These are phyloP conservation scores for Drosophila subquinaria DNA, from an alignment of 2,888 invertebrate genomes.

Conservation along the genomic window DNA sequence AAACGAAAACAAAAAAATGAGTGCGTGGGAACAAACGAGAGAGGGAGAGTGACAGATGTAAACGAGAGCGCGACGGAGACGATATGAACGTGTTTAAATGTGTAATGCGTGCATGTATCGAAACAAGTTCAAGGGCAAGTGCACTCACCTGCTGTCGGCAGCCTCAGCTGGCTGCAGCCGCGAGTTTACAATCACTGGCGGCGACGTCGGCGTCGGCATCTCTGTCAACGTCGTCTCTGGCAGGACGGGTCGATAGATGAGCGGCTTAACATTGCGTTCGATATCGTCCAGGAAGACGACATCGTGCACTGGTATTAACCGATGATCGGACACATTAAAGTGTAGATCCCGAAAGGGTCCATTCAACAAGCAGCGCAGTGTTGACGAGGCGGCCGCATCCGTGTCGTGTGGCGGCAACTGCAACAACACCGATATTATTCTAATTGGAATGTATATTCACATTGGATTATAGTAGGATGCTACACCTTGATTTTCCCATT, in stretches of 20 bases:
- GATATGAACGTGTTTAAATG: not conserved
- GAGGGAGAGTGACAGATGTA: not conserved
- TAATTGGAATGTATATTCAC: constrained; percentile 14
- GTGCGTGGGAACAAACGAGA: constrained; percentile 4
- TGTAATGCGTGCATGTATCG: constrained; percentile 8
- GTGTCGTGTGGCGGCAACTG: constrained; percentile 77
- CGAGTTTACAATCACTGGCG: constrained; percentile 6
- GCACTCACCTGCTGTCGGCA: constrained; percentile 61
- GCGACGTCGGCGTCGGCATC: constrained; percentile 22
- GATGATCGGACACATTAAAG: constrained; percentile 76
- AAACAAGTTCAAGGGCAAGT: constrained; percentile 19
- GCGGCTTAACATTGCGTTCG: constrained; percentile 77
- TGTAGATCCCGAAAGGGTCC: constrained; percentile 83
- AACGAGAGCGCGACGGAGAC: not conserved
- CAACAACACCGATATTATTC: constrained; percentile 31
- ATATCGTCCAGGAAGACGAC: constrained; percentile 82
- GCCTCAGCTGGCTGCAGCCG: constrained; percentile 16
- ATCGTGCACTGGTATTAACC: constrained; percentile 82
- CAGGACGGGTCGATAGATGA: constrained; percentile 81
- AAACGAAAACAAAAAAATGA: not conserved
- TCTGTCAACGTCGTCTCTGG: constrained; percentile 38
- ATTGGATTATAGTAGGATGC: not conserved
- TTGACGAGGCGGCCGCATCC: constrained; percentile 73
- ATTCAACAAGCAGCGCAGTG: constrained; percentile 82
- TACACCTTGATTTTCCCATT: constrained; percentile 80